Base-by-base conservation (phyloP, 2,797 vertebrate species). In the Pseudotriccus pelzelni region DNA sequence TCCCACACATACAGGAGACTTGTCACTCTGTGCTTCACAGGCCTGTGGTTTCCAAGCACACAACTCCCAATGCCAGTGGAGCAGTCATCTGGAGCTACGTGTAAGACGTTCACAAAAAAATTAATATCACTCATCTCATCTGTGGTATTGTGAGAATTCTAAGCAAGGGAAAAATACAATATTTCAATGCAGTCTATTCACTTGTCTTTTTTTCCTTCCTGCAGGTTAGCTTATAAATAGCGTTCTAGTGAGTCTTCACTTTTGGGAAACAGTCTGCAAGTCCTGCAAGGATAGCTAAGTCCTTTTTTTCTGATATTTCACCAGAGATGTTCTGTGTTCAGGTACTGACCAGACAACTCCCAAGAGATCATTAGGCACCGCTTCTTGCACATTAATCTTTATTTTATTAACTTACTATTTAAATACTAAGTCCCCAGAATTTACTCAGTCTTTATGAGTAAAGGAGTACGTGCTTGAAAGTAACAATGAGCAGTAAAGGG, bases 401-500 rank as follows among this genome's bases (percentile, higher is more conserved):
- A 37, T 84, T 86, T 87, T 88, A 73, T 52, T 81, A 85, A 72
- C 66, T 75, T 73, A 64, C 21, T 78, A 34, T 82, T 93, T 85
- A 63, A 56, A 81, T 63, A 39, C 52, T 43, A 94, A 93, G 63
- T 87, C 74, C 64, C 10, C 22, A 25, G 79, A 85, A 89, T 94
- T 92, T 22, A 64, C 81, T 74, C 60, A 37, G 46, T 85, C 62
- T 87, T 79, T 91, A 30, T 39, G 21, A 92, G 56, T 64, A 79
- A 70, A 90, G 73, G 58, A 59, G 60, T 70, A 86, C 89, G 86
- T 89, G 91, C 90, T 79, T 90, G 63, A 83, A 82, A 83, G 78
- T 59, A 83, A 72, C 60, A 84, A 72, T 2, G 3, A 95, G 93
- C 84, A 93, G 34, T 96, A 85, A 96, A 94, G 60, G 37, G 60